Base-by-base conservation (phyloP, 2,797 vertebrate species). In the Leptatherina wallacei region DNA sequence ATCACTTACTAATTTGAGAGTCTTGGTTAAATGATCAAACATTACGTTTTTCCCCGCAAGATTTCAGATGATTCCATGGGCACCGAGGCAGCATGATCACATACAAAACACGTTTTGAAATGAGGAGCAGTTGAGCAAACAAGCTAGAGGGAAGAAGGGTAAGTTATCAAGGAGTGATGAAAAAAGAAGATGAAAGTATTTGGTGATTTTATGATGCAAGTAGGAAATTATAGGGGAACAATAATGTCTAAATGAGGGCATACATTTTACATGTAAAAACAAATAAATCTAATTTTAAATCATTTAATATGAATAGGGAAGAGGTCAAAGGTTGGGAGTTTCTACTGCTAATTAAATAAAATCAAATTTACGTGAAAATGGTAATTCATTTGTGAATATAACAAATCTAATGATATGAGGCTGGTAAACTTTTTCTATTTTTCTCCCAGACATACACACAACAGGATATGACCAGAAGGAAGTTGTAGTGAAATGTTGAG, bases 21-120 rank as follows among this genome's bases (percentile, higher is more conserved):
- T 70, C 30, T 64, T 58, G 44, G 55, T 51, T 32, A 11, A 67
- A 61, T 58, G 49, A 76, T 77, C 67, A 78, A 75, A 69, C 52
- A 0, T 60, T 44, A 9, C 2, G n/a, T 59, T 59, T 36, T 3
- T 51, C 9, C 29, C 29, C 42, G 4, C 40, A 38, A 65, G 22
- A 35, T 63, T 60, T 63, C 22, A 75, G 13, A 61, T 20, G 27
- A 68, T 55, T 57, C 24, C 38, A 62, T 3, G 14, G 11, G 63
- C 54, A 67, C 12, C 6, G 20, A 65, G 33, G 56, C n/a, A 64
- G 12, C 38, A 24, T 51, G 38, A 27, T 62, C 40, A 58, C 42
- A 32, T 2, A 29, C 12, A 27, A 51, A 59, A 33, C n/a, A 35
- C 0, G 16, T 67, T 63, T 38, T 73, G 22, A 49, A 70, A 49